Base-by-base conservation (phyloP, 2,113 vertebrate genomes). In the Equus quagga region DNA sequence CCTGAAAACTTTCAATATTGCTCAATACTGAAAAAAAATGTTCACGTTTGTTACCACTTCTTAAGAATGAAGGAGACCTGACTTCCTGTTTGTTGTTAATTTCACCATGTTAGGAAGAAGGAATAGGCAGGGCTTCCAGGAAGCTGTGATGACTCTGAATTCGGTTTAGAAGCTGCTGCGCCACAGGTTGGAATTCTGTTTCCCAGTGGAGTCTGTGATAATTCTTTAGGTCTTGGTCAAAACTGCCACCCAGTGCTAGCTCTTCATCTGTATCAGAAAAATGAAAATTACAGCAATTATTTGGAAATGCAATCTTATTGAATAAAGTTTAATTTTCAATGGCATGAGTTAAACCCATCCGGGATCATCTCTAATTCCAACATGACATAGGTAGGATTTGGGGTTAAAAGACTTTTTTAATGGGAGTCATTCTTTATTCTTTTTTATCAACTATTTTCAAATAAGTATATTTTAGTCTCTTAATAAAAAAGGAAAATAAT, bases 181-280 rank as follows among this genome's bases (percentile, higher is more conserved):
- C 99, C 92, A 99, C 99, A 4, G 99, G 99, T 67, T 98, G 98
- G 98, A 99, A 99, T 92, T 99, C 99, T 31, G 97, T 97, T 98
- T 99, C 99, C 99, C 99, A 99, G 70, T 99, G 99, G 2, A 99
- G 97, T 97, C 73, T 99, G 97, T 99, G 99, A 85, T 98, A 98
- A 86, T 99, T 98, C 98, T 97, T 99, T 90, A 98, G 92, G 11
- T 99, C 99, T 86, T 98, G 96, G 75, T 99, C 97, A 24, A 98
- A 98, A 84, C 94, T 98, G 98, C 98, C 98, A 89, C 98, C 98
- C 97, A 99, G 89, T 8, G 94, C 98, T 51, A 98, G 89, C 4
- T 99, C 98, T 98, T 99, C 98, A 97, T 99, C 99, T 99, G 97
- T 41, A 98, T 95, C 26, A 76, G 93, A 98, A 81, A 97, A 91